Base-by-base conservation (phyloP, 2,888 invertebrate species). In the Synanthedon formicaeformis region DNA sequence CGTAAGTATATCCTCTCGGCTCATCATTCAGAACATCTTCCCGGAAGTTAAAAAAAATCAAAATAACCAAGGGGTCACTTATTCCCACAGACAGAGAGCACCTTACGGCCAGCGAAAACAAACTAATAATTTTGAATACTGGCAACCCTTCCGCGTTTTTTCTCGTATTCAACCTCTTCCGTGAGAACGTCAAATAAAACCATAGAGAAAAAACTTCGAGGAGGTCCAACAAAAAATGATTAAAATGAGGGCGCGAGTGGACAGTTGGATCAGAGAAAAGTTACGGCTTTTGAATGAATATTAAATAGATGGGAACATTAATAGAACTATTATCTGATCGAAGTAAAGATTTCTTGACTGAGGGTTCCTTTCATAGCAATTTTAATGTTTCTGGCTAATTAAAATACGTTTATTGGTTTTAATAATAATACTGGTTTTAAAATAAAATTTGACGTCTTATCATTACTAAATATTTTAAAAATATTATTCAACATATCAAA, bases 111-210 rank as follows among this genome's bases (percentile, higher is more conserved):
- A 63, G 65, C 63, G 69, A 75, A 83, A 79, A 81, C 81, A 80
- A 81, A 81, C 78, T 79, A 78, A 76, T 81, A 78, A 78, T 80
- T 84, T 81, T 64, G 45, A 76, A 75, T 78, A 73, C 78, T 73
- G 72, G 69, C 73, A 86, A 84, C 85, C 85, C 85, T 86, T 86
- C 85, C 84, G 81, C 67, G 74, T 81, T 85, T 85, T 83, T 82
- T 71, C 41, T 48, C 40, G 69, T 78, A 80, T 82, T 79, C 77
- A 81, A 71, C 69, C 76, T 82, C 81, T 78, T 81, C 82, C 85
- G 85, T 86, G 85, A 84, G 85, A 86, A 86, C 78, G 58, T 75
- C 77, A 84, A 84, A 85, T 67, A 85, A 68, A 71, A 69, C 69
- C 75, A 77, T 76, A 78, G 67, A 73, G 68, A 81, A 81, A n/a